These are phyloP conservation scores for Polypedilum vanderplanki DNA, from an alignment of 1,140 invertebrate genomes.

Conservation along the genomic window DNA sequence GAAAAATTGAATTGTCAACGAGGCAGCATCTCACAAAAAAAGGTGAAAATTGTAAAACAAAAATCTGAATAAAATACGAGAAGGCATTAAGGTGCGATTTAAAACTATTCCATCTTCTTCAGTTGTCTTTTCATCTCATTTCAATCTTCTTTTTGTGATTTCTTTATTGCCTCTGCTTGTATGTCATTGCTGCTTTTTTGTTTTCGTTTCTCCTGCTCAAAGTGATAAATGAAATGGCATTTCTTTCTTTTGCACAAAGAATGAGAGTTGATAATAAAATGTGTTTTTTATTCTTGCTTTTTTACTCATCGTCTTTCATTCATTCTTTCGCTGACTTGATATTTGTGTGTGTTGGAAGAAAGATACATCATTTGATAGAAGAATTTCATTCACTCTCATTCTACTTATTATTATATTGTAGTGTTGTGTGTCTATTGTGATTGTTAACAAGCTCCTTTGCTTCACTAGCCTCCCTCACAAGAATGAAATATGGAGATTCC, in stretches of 20 bases:
- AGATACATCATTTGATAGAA: slow-evolving; percentile 18
- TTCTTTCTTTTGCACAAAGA: background rate
- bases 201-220: background rate
- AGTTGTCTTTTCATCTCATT: slow-evolving; percentile 1
- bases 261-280: slow-evolving; percentile 1
- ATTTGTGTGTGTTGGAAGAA: background rate
- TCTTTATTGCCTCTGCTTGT: background rate
- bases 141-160: slow-evolving; percentile 2
- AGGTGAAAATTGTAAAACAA: slow-evolving; percentile 15
- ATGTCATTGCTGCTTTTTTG: background rate
- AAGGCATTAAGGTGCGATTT: slow-evolving; percentile 25
- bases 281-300: background rate
- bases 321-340: background rate
- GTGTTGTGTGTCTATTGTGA: background rate
- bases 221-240: slow-evolving; percentile 25
- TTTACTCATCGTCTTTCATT: background rate
- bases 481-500: slow-evolving; percentile 6
- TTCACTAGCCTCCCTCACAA: background rate
- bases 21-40: background rate
- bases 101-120: slow-evolving; percentile 27
- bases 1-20: slow-evolving; percentile 29
- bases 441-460: slow-evolving; percentile 1
- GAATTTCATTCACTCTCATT: background rate
- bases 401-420: background rate
- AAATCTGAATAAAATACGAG: slow-evolving; percentile 22